phyloP scores from a whole-genome alignment of 2,888 invertebrate genomes.

The Leistus spinibarbis region DNA sequence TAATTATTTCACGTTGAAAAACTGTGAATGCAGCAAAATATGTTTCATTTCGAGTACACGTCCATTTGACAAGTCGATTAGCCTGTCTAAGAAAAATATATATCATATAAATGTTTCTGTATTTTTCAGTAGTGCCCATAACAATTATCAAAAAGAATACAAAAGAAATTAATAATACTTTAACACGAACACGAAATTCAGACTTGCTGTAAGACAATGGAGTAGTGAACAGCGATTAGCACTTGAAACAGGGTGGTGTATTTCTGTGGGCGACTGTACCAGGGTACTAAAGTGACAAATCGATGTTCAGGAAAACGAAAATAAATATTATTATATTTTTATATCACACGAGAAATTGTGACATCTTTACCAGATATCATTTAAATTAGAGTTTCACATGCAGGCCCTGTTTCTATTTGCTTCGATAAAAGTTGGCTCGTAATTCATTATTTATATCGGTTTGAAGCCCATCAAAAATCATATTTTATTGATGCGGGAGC shows the following conservation, averaged over 20 bases:
- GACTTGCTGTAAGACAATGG: not conserved
- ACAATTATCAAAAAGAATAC: conserved; percentile 30
- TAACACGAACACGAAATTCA: conserved; percentile 24
- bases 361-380: conserved; percentile 38
- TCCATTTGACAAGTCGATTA: too few relatives aligned
- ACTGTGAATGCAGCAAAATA: too few relatives aligned
- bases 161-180: conserved; percentile 32
- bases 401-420: not conserved
- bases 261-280: conserved; percentile 35
- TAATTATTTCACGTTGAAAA: too few relatives aligned
- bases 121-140: conserved; percentile 21
- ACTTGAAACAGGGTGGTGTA: not conserved
- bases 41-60: too few relatives aligned
- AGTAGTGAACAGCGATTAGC: not conserved
- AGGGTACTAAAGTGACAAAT: conserved; percentile 38
- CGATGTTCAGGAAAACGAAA: conserved; percentile 36
- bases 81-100: not conserved
- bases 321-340: conserved; percentile 40
- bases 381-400: conserved; percentile 38
- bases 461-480: conserved; percentile 22
- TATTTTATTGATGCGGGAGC: conserved; percentile 17
- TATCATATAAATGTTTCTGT: not conserved
- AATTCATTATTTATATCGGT: conserved; percentile 30
- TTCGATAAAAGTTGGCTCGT: conserved; percentile 9
- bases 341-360: conserved; percentile 37